Evolutionary conservation across 1,140 invertebrate genomes (phyloP).

Genomic region (Campodea augens): DNA sequence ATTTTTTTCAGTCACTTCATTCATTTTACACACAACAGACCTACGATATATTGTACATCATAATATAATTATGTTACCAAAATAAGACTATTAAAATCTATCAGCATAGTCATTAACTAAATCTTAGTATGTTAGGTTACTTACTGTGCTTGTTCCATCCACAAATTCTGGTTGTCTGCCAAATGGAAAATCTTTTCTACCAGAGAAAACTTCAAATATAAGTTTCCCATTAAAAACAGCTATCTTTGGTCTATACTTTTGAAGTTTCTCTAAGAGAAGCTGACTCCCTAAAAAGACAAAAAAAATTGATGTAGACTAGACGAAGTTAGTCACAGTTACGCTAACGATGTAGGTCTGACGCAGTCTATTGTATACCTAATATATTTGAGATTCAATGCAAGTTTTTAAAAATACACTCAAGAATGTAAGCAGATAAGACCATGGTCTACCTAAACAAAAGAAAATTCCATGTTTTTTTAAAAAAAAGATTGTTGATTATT

Average conservation of each 20-base stretch:
- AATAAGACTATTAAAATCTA: background rate
- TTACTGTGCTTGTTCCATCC: conserved; percentile 83
- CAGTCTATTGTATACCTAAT: background rate
- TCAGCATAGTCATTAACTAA: background rate
- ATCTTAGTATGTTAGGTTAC: conserved; percentile 17
- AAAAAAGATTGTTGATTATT: background rate
- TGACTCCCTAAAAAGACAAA: conserved; percentile 42
- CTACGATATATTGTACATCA: too few relatives aligned
- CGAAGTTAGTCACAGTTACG: background rate
- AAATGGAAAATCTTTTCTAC: conserved; percentile 92
- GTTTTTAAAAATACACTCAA: too few relatives aligned
- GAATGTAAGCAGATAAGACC: too few relatives aligned
- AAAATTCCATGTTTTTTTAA: conserved; percentile 1
- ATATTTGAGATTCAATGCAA: too few relatives aligned
- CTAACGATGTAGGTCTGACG: background rate
- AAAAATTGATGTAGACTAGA: background rate
- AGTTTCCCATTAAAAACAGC: conserved; percentile 96
- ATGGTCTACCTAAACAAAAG: background rate
- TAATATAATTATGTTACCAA: too few relatives aligned
- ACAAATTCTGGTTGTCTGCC: conserved; percentile 83
- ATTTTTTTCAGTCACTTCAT: too few relatives aligned
- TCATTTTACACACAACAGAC: too few relatives aligned
- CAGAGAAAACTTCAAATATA: conserved; percentile 92
- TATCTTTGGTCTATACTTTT: conserved; percentile 85
- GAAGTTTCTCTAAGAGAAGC: conserved; percentile 75